Conservation (phyloP, 2,113 vertebrate species). For the Ascaphus truei region DNA sequence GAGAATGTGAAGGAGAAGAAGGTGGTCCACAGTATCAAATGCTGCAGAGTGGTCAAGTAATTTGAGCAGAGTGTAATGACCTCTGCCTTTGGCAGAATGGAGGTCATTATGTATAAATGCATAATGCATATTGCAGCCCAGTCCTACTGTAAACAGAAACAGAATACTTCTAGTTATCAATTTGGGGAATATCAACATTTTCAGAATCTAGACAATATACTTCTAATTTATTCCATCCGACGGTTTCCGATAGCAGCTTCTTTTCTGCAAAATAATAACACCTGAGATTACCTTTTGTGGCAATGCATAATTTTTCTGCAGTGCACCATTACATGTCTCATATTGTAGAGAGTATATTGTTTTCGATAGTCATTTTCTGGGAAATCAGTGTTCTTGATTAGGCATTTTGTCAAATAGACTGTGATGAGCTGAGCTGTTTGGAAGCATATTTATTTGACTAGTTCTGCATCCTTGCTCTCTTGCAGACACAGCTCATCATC, state of each 20-base stretch:
- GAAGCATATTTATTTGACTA: no score
- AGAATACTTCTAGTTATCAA: background rate
- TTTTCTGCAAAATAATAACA: background rate
- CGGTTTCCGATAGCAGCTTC: background rate
- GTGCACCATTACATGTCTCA: background rate
- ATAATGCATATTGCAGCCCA: no score
- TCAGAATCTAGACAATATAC: background rate
- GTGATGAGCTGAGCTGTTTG: no score
- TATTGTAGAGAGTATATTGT: background rate
- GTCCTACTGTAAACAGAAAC: no score
- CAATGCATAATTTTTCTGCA: background rate
- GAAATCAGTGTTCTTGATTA: background rate
- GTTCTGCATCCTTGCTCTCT: no score
- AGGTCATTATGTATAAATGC: no score
- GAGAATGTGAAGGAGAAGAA: no score
- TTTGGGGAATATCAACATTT: background rate
- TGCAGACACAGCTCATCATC: no score
- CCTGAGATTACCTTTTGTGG: background rate
- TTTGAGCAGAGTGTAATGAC: no score
- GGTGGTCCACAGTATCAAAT: no score
- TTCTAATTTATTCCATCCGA: background rate
- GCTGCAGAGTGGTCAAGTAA: no score
- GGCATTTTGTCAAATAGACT: background rate
- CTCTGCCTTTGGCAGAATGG: no score
- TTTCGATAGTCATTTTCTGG: background rate